Base-by-base conservation (phyloP, 2,797 vertebrate species). In the Valencia hispanica region DNA sequence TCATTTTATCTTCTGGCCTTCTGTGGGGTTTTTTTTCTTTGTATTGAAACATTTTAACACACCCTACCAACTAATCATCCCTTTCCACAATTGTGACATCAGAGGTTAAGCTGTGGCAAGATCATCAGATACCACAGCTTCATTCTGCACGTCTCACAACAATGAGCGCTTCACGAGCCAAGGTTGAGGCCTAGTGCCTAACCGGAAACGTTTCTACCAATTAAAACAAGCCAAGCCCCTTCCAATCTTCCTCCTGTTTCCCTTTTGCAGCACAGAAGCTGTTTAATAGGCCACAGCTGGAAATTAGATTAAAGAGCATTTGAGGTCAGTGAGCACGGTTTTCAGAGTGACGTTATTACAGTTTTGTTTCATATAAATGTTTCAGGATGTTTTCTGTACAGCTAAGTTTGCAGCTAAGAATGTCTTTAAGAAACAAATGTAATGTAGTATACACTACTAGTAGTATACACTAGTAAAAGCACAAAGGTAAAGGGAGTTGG, bases 91-190 rank as follows among this genome's bases (percentile, higher is more conserved):
- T 48, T 27, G 39, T 73, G 73, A 79, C 68, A 73, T 77, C 69
- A 84, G 39, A 84, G 80, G 79, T 82, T 79, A 87, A 78, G 27
- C 82, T 86, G 79, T 79, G 72, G 70, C 53, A 73, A 55, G 51
- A 73, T 86, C 84, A 78, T 20, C 76, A 77, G 72, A 83, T 77
- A 74, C 66, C 27, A 74, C 59, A 61, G 48, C 76, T 75, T 80
- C 59, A 65, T 79, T 80, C 27, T 32, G 48, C 68, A 41, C 11
- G 9, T 81, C 70, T 78, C 15, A 55, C 59, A 89, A 86, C 81
- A 89, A 82, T 86, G 73, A 77, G 71, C 32, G 18, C 80, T 79
- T 84, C 75, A 61, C 34, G 55, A 83, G 87, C 89, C 86, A 87
- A 91, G 75, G 77, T 80, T 86, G 70, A 77, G 51, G 45, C 73